Percentiles rank a stretch among this genome's conserved stretches.
These are phyloP conservation scores for Columba livia DNA, from an alignment of 2,113 vertebrate species.

Conservation along the genomic window DNA sequence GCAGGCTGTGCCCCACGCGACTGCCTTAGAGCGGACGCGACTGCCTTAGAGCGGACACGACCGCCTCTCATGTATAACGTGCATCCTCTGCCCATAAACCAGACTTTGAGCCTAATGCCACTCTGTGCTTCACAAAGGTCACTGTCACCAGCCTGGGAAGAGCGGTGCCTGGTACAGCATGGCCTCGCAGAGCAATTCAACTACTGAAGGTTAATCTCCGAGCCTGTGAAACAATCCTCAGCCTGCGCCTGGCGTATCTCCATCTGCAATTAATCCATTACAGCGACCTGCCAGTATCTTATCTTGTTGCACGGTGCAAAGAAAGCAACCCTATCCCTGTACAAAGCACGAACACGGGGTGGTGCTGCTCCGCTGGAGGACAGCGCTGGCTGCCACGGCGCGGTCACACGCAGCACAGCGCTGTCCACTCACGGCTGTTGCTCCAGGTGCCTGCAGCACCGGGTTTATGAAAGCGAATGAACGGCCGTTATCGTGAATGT, in stretches of 20 bases:
- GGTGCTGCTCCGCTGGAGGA: not conserved
- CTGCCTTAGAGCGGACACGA: no score
- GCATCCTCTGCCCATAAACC: not conserved
- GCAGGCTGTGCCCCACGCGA: no score
- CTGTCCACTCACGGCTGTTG: accelerated
- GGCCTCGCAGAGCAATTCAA: not conserved
- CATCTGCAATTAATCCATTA: not conserved
- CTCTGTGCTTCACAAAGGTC: not conserved
- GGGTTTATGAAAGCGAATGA: not conserved
- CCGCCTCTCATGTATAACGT: not conserved
- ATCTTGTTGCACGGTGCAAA: not conserved
- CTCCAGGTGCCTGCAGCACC: not conserved
- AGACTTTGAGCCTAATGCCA: not conserved
- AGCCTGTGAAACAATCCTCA: not conserved
- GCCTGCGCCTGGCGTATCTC: not conserved
- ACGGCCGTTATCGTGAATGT: not conserved
- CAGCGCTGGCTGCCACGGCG: no score
- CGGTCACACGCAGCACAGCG: not conserved
- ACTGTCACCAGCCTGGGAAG: not conserved
- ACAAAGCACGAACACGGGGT: accelerated
- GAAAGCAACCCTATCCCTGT: not conserved
- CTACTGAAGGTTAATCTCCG: not conserved
- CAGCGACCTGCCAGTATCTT: not conserved
- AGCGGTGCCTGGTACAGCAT: not conserved
- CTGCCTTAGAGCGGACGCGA: no score